These are phyloP conservation scores for Sandelia bainsii DNA, from an alignment of 2,797 vertebrate species.

Conservation along the genomic window DNA sequence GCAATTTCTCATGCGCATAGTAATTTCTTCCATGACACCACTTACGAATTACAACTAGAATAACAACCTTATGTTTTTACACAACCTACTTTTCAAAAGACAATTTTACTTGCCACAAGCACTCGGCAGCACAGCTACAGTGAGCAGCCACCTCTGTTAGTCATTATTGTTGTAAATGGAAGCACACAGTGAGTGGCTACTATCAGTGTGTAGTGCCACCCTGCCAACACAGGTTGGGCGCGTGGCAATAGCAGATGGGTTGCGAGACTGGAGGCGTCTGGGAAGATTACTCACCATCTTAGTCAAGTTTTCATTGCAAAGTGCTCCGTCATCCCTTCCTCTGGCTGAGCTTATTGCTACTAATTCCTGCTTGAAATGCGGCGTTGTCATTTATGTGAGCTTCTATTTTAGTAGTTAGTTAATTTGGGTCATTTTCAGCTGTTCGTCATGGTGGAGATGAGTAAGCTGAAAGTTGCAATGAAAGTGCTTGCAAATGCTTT, in stretches of 20 bases:
- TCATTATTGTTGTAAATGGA: conserved; percentile 38
- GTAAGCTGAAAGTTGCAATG: conserved; percentile 15
- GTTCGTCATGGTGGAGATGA: conserved; percentile 17
- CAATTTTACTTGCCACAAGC: conserved; percentile 12
- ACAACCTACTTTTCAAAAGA: neutral
- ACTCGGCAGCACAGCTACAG: neutral
- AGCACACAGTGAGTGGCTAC: conserved; percentile 29
- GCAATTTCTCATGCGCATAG: neutral
- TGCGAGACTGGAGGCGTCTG: conserved; percentile 80
- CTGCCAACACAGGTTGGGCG: conserved; percentile 57
- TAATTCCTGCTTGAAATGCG: conserved; percentile 23
- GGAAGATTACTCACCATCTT: conserved; percentile 69
- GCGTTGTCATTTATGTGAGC: neutral
- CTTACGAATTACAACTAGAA: conserved; percentile 32
- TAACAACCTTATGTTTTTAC: neutral
- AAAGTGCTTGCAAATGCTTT: conserved; percentile 6
- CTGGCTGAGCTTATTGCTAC: neutral
- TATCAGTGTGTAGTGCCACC: conserved; percentile 63
- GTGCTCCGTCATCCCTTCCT: conserved; percentile 23
- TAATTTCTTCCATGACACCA: neutral
- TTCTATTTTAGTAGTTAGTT: conserved; percentile 33
- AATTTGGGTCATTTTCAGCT: conserved; percentile 34
- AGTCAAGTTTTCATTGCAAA: conserved; percentile 45
- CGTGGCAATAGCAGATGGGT: conserved; percentile 73
- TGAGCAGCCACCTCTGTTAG: conserved; percentile 18